Conservation (phyloP, 2,113 vertebrate genomes). For the Passer domesticus region DNA sequence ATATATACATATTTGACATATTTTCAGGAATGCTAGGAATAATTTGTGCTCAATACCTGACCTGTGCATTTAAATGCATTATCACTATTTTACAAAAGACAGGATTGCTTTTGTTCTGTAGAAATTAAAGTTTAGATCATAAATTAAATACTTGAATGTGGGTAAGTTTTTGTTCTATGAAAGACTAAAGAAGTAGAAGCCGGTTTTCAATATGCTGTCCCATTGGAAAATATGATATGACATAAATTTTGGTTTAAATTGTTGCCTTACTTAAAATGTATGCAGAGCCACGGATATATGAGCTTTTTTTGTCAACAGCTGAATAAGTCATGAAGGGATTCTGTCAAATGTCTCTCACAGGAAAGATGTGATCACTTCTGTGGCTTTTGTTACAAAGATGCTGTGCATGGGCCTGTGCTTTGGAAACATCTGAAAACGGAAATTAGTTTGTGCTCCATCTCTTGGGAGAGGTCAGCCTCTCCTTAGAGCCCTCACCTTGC, state of each 20-base stretch:
- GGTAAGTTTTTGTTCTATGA: not conserved
- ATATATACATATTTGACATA: not conserved
- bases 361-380: not conserved
- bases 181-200: not conserved
- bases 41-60: not conserved
- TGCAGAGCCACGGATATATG: not conserved
- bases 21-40: not conserved
- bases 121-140: not conserved
- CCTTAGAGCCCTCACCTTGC: not conserved
- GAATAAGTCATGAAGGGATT: not conserved
- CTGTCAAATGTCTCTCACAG: not conserved
- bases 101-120: not conserved
- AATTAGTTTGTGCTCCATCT: not conserved
- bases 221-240: not conserved
- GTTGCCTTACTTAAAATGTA: not conserved
- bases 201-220: not conserved
- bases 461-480: not conserved
- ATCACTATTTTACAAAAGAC: not conserved
- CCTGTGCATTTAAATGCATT: not conserved
- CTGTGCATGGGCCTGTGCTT: accelerated
- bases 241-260: not conserved
- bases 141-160: not conserved
- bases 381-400: not conserved
- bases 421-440: not conserved
- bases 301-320: not conserved